These are phyloP conservation scores for Hyles euphorbiae DNA, from an alignment of 1,140 invertebrate species.

Conservation along the genomic window DNA sequence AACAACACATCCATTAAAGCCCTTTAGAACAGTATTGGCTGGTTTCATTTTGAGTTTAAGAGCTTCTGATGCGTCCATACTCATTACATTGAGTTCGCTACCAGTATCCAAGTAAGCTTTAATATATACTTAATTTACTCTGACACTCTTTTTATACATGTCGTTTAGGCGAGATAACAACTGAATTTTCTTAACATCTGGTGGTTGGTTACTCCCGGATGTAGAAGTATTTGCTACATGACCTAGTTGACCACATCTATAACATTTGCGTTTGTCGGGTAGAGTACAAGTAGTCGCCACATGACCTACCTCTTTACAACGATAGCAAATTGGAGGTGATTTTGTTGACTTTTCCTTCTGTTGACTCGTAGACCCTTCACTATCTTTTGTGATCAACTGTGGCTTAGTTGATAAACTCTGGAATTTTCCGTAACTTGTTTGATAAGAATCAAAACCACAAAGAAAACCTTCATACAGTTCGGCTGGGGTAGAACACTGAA, in stretches of 20 bases:
- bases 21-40: background rate
- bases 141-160: slow-evolving; percentile 20
- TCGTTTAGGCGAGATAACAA: slow-evolving; percentile 1
- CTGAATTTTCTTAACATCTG: background rate
- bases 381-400: background rate
- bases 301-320: background rate
- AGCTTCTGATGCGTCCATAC: background rate
- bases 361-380: background rate
- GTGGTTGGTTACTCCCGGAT: background rate
- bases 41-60: background rate
- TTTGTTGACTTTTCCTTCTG: background rate
- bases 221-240: slow-evolving; percentile 3
- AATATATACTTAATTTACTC: slow-evolving; percentile 10
- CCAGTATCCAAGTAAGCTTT: slow-evolving; percentile 26
- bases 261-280: slow-evolving; percentile 4
- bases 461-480: slow-evolving; percentile 27
- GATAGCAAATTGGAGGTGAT: background rate
- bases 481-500: slow-evolving; percentile 17
- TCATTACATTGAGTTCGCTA: slow-evolving; percentile 23
- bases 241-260: slow-evolving; percentile 3
- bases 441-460: slow-evolving; percentile 15
- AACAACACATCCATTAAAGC: background rate
- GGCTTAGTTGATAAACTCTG: background rate
- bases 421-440: slow-evolving; percentile 7
- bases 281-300: background rate